Percentiles rank a stretch among this genome's conserved stretches.
These are phyloP conservation scores for Idaea aversata DNA, from an alignment of 2,888 invertebrate species.

Conservation along the genomic window DNA sequence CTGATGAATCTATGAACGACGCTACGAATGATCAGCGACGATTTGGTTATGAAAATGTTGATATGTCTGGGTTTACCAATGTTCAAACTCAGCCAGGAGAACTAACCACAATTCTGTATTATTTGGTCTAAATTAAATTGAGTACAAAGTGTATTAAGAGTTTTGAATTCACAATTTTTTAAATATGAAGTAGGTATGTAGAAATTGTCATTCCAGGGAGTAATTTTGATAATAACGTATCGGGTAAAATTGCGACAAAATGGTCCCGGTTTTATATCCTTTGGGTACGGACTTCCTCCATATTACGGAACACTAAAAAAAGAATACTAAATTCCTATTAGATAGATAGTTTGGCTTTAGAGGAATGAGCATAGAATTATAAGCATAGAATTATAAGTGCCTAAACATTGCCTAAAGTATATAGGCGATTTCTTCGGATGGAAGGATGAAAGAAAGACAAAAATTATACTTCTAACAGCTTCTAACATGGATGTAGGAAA, in stretches of 20 bases:
- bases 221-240: no score
- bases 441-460: not conserved
- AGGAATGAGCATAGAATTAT: not conserved
- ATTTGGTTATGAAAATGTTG: not conserved
- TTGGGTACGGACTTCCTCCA: no score
- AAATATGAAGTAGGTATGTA: not conserved
- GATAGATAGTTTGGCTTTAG: not conserved
- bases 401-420: no score
- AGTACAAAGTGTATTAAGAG: not conserved
- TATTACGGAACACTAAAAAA: not conserved
- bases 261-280: no score
- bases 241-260: no score
- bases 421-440: not conserved
- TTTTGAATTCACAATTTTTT: not conserved
- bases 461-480: no score
- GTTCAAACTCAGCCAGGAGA: conserved; percentile 8
- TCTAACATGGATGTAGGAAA: no score
- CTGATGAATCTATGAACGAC: not conserved
- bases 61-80: not conserved
- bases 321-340: not conserved
- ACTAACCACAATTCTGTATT: conserved; percentile 40
- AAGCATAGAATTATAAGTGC: not conserved
- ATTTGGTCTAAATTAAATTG: conserved; percentile 31
- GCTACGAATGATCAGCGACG: not conserved
- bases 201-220: not conserved